These are phyloP conservation scores for Eurytoma adleriae DNA, from an alignment of 2,888 invertebrate genomes.

Conservation along the genomic window DNA sequence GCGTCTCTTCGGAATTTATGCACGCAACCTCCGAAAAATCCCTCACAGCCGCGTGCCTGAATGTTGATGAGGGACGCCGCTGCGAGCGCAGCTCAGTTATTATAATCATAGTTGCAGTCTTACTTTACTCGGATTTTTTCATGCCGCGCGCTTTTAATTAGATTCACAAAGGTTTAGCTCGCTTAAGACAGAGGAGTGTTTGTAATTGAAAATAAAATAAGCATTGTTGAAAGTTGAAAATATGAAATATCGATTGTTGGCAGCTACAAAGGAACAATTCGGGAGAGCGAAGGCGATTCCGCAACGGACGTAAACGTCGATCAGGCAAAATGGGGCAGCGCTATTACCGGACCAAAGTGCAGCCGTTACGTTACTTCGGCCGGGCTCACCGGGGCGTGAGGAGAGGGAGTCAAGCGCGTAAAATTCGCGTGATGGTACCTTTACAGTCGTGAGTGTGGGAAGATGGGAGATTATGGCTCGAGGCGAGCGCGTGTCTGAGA, in stretches of 20 bases:
- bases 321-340: slow-evolving; percentile 6
- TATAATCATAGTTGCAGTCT: no score
- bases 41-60: neutral
- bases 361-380: neutral
- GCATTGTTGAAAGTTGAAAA: no score
- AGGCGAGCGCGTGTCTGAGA: slow-evolving; percentile 17
- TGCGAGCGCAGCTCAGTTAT: no score
- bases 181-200: no score
- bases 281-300: no score
- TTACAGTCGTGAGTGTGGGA: slow-evolving; percentile 35
- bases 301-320: neutral
- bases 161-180: no score
- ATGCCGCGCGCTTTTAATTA: no score
- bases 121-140: no score
- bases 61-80: neutral
- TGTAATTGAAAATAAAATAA: no score
- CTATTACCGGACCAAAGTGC: slow-evolving; percentile 20
- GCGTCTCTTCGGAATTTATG: slow-evolving; percentile 3
- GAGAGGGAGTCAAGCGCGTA: neutral
- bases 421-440: slow-evolving; percentile 33
- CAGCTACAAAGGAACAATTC: no score
- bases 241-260: no score
- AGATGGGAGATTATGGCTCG: slow-evolving; percentile 14
- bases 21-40: neutral
- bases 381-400: neutral